Conservation (phyloP, 2,113 vertebrate species). For the Paedocypris sp. region DNA sequence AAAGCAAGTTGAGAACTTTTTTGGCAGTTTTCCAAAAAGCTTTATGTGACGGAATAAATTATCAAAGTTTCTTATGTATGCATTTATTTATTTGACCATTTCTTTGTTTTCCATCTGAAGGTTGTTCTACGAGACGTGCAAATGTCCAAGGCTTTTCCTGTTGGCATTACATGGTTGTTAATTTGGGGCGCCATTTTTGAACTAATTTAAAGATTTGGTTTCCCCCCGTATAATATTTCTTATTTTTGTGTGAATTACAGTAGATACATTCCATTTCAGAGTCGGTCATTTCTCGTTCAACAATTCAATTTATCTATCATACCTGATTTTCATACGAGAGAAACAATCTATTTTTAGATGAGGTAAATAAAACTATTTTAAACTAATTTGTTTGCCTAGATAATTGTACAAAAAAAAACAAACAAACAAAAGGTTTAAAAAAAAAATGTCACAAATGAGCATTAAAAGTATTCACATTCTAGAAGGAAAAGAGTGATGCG, state of each 20-base stretch:
- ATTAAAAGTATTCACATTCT: conserved; percentile 4
- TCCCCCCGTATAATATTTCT: conserved; percentile 4
- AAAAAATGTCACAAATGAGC: conserved; percentile 8
- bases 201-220: conserved; percentile 18
- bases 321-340: conserved; percentile 19
- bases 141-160: conserved; percentile 32
- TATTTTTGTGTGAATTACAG: conserved; percentile 15
- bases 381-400: conserved; percentile 22
- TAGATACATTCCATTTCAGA: conserved; percentile 60
- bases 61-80: conserved; percentile 77
- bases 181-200: conserved; percentile 46
- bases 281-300: not conserved
- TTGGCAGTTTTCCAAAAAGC: conserved; percentile 62
- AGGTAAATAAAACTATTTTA: conserved; percentile 26
- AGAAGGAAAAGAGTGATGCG: conserved; percentile 17
- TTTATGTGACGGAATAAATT: conserved; percentile 75
- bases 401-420: conserved; percentile 3
- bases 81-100: conserved; percentile 82
- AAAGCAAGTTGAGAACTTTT: conserved; percentile 41
- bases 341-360: conserved; percentile 31
- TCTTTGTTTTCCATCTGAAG: conserved; percentile 51
- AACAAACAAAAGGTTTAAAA: too few species aligned
- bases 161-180: conserved; percentile 49
- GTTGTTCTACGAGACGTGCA: conserved; percentile 51
- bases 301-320: conserved; percentile 19